These are phyloP conservation scores for Parochlus steinenii DNA, from an alignment of 2,888 invertebrate genomes.

Conservation along the genomic window DNA sequence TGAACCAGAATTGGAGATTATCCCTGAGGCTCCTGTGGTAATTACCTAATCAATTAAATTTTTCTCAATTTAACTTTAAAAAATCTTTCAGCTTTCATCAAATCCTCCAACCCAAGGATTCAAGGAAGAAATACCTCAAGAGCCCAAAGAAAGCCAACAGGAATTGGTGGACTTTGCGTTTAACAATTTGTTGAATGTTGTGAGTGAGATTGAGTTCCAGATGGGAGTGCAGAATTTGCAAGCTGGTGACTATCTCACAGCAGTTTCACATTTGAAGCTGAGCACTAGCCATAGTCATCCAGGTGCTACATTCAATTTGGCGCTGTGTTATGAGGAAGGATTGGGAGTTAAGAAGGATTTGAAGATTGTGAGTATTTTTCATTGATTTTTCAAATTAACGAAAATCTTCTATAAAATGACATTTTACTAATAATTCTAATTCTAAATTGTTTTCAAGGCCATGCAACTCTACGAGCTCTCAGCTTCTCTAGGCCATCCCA, in stretches of 20 bases:
- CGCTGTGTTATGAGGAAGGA: conserved; percentile 50
- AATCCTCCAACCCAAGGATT: conserved; percentile 6
- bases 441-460: conserved; percentile 33
- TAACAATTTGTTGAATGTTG: conserved; percentile 33
- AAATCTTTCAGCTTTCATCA: not conserved
- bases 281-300: conserved; percentile 41
- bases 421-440: not conserved
- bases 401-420: not conserved
- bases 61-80: not conserved
- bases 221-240: conserved; percentile 41
- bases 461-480: conserved; percentile 46
- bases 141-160: conserved; percentile 1
- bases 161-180: conserved; percentile 18
- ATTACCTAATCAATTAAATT: too few species aligned
- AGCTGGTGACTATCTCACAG: conserved; percentile 37
- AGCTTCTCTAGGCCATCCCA: conserved; percentile 42
- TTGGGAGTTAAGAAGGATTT: conserved; percentile 42
- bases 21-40: too few species aligned
- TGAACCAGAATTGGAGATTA: too few species aligned
- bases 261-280: conserved; percentile 35
- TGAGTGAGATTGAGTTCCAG: conserved; percentile 42
- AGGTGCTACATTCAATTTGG: conserved; percentile 49
- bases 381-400: not conserved
- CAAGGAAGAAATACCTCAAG: not conserved
- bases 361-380: conserved; percentile 28